phyloP scores from a whole-genome alignment of 2,797 vertebrate genomes.

The Anguilla megastoma region DNA sequence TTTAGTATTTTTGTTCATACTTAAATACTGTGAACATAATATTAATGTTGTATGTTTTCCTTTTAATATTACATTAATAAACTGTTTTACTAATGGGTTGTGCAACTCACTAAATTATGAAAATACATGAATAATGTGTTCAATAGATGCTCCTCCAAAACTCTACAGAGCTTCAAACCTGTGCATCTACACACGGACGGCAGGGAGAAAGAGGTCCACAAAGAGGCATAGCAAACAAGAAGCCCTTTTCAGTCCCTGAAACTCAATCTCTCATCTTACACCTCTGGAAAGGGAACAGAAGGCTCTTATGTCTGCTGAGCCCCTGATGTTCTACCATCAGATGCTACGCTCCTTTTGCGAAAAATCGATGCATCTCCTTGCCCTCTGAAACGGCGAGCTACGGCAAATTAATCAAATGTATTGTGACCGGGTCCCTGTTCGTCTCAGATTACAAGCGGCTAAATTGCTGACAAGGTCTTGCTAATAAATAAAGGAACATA shows the following conservation, averaged over 20 bases:
- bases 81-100: too few relatives aligned
- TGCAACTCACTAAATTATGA: too few relatives aligned
- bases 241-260: not conserved
- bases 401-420: conserved; percentile 20
- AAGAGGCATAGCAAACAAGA: not conserved
- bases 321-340: not conserved
- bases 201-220: not conserved
- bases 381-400: not conserved
- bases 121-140: not conserved
- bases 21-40: not conserved
- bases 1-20: not conserved
- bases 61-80: too few relatives aligned
- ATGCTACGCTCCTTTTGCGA: not conserved
- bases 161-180: not conserved
- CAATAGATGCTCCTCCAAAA: not conserved
- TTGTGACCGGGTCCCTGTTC: conserved; percentile 11
- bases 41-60: not conserved
- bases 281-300: not conserved
- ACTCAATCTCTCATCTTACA: not conserved
- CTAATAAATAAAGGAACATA: conserved; percentile 22
- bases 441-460: conserved; percentile 22
- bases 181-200: not conserved
- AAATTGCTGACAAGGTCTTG: conserved; percentile 25
- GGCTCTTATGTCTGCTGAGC: not conserved
- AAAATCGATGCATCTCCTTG: conserved; percentile 3